Base-by-base conservation (phyloP, 2,113 vertebrate genomes). In the Peromyscus leucopus region DNA sequence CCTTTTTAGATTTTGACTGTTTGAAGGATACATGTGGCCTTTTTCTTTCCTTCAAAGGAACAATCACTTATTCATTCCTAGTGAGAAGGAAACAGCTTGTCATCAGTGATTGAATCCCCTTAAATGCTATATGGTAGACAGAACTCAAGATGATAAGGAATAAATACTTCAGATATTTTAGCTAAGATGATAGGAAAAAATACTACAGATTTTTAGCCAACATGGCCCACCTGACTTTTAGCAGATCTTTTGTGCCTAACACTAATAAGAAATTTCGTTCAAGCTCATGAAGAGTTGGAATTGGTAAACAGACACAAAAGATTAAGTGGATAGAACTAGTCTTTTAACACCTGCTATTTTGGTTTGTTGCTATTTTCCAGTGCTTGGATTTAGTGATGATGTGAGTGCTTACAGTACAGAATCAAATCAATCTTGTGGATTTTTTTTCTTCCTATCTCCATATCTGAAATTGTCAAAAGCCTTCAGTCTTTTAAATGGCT, bases 181-280 rank as follows among this genome's bases (percentile, higher is more conserved):
- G 16, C 36, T 75, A 95, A 79, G 3, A 39, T 51, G 24, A 48
- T 48, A 19, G 72, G n/a, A 95, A 79, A 5, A 42, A 9, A 3
- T 19, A 71, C 21, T 78, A 90, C 28, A 74, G 84, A 71, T 31
- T 65, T 89, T 39, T 13, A 90, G 16, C 36, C 80, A 95, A 79
- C 6, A 36, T 51, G 31, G 42, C 16, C 63, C 39, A 19, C 39
- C 42, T 89, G 36, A 76, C 69, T 93, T 89, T 79, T 39, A 93
- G 22, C 85, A 92, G 19, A 36, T 19, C 46, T 94, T 93, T 63
- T 74, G 59, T 83, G 13, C 74, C 74, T n/a, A 57, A 17, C 1
- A 65, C 19, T 91, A 96, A 42, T 93, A 91, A 92, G 39, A 16
- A 48, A 42, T 89, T 72, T 6, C 13, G 80, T 80, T 92, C 82